Evolutionary conservation across 2,797 vertebrate genomes (phyloP), one percentile per base, ranked within the genome.

Genomic region (Myripristis jacobus): DNA sequence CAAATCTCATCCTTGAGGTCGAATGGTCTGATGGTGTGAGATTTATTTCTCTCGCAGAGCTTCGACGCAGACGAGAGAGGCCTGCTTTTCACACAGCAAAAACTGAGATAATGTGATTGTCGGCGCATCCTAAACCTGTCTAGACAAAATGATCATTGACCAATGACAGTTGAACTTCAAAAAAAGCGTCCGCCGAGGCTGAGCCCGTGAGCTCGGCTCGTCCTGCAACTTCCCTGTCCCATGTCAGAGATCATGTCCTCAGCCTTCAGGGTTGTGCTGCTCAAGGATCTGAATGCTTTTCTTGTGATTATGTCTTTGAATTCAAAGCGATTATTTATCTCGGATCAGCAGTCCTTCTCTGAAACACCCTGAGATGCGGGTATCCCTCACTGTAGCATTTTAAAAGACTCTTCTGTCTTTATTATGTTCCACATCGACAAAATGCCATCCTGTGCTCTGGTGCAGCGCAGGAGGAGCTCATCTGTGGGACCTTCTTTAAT

Each of bases 341-440:
- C 66, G 56, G 47, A 58, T 65, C 25, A 10, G 29, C 58, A 55
- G 48, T 31, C 3, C n/a, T 57, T 46, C 55, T 53, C 50, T 18
- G 16, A 68, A 61, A 51, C 53, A 19, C 65, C 34, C 25, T 55
- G 54, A 81, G 54, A 75, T 55, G 67, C 65, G 63, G 65, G 34
- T 71, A 75, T 64, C 74, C 56, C 68, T 70, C 1, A 73, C 56
- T 87, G 88, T 88, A 91, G 87, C 89, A 83, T n/a, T 50, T 75
- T 13, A 60, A 70, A 78, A 64, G 36, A 78, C 54, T 58, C 61
- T 77, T 60, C 18, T 64, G 46, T 66, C 22, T n/a, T 46, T 59
- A 55, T 38, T 19, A 64, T 16, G 63, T 50, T 57, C 46, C 25
- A 55, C 57, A 36, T 41, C 59, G 60, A 72, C 41, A 18, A 80